Conservation (phyloP, 2,888 invertebrate species). For the Gymnocheta viridis region DNA sequence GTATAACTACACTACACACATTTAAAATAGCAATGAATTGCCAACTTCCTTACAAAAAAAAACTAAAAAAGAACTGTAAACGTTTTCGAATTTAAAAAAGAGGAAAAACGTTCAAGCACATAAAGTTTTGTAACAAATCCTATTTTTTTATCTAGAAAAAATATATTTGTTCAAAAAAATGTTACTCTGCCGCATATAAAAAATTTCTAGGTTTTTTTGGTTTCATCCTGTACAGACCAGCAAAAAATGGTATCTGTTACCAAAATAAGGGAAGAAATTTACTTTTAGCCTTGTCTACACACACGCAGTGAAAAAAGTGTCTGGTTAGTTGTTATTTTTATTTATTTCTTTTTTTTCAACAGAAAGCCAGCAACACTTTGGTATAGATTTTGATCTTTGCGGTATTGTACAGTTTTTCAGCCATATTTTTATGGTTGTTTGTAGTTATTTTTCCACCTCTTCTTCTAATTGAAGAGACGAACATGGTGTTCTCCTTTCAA, state of each 20-base stretch:
- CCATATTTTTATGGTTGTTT: conserved; percentile 48
- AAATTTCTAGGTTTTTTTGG: conserved; percentile 32
- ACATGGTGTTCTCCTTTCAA: background rate
- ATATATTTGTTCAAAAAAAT: conserved; percentile 3
- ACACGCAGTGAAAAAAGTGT: conserved; percentile 54
- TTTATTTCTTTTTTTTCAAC: conserved; percentile 12
- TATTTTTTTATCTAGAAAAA: conserved; percentile 9
- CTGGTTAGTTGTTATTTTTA: conserved; percentile 64
- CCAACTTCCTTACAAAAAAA: conserved; percentile 56
- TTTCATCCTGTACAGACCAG: background rate
- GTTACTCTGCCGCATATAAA: conserved; percentile 5
- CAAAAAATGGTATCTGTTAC: conserved; percentile 33
- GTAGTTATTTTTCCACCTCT: conserved; percentile 14
- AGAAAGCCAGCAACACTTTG: conserved; percentile 40
- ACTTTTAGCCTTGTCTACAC: conserved; percentile 9
- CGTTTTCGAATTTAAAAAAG: conserved; percentile 54
- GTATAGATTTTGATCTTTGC: conserved; percentile 66
- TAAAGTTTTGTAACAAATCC: conserved; percentile 38
- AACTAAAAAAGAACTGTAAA: conserved; percentile 18
- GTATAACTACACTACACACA: conserved; percentile 23
- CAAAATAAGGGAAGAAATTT: conserved; percentile 28
- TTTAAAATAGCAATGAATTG: conserved; percentile 62
- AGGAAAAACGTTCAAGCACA: conserved; percentile 4
- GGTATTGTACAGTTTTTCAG: conserved; percentile 61
- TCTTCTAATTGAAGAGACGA: background rate